Conservation (phyloP, 2,113 vertebrate species). For the Cottus gobio region DNA sequence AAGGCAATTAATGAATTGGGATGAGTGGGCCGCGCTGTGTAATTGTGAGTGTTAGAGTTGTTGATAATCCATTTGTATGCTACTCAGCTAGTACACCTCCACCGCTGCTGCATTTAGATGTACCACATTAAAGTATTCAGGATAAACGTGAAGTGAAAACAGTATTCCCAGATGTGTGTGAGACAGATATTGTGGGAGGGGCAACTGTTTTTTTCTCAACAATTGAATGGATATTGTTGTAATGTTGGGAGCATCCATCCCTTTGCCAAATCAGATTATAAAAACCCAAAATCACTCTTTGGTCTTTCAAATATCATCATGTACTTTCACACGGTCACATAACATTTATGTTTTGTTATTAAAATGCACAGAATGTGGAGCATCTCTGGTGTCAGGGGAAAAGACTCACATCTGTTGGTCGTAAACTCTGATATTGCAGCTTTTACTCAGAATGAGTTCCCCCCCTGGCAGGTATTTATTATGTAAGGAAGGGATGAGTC, state of each 20-base stretch:
- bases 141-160: background rate
- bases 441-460: background rate
- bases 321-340: slow-evolving; percentile 36
- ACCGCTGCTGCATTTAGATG: background rate
- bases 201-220: background rate
- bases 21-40: background rate
- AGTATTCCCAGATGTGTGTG: too few species aligned
- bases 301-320: slow-evolving; percentile 26
- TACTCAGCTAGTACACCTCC: background rate
- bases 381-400: background rate
- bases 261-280: slow-evolving; percentile 47
- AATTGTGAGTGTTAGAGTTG: background rate
- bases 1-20: slow-evolving; percentile 46
- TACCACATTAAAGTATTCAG: background rate
- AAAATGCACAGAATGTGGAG: slow-evolving; percentile 20
- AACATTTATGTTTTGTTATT: slow-evolving; percentile 24
- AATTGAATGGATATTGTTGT: background rate
- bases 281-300: background rate
- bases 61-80: background rate
- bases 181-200: background rate
- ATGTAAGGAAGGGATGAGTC: slow-evolving; percentile 31
- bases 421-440: background rate
- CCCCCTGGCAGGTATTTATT: slow-evolving; percentile 44
- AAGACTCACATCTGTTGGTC: slow-evolving; percentile 40
- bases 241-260: background rate